A percentile compares a stretch with the other conserved stretches of the same genome.
These are phyloP conservation scores for Hemiprocne comata DNA, from an alignment of 2,113 vertebrate genomes.

Conservation along the genomic window DNA sequence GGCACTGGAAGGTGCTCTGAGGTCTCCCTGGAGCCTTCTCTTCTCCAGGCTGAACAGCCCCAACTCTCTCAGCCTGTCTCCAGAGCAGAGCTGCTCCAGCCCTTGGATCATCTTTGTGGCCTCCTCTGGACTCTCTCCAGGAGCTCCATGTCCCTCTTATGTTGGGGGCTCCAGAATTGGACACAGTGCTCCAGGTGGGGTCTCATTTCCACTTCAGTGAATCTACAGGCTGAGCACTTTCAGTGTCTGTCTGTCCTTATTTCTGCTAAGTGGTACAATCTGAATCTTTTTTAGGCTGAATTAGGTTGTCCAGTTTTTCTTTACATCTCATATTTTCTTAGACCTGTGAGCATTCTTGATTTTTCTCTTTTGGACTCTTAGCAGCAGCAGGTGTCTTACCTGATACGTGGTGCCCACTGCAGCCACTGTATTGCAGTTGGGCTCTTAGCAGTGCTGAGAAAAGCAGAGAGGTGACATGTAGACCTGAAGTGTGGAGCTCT, in stretches of 20 bases:
- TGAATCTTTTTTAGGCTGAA: not conserved
- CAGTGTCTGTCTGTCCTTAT: not conserved
- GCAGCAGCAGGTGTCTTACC: not conserved
- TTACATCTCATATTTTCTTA: not conserved
- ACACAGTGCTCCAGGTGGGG: too few relatives aligned
- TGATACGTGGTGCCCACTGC: fast-evolving
- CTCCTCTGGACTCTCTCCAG: too few relatives aligned
- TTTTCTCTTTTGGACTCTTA: not conserved
- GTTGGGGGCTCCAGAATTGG: too few relatives aligned
- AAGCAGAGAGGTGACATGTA: not conserved
- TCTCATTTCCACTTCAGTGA: not conserved
- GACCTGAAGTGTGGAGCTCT: not conserved
- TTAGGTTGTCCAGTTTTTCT: not conserved
- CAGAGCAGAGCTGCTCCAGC: too few relatives aligned
- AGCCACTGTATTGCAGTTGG: not conserved
- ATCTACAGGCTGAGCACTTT: not conserved
- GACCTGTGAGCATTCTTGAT: not conserved
- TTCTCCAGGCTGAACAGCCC: too few relatives aligned
- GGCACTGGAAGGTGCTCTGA: too few relatives aligned
- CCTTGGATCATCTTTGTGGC: too few relatives aligned
- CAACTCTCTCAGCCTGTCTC: too few relatives aligned
- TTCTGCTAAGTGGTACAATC: not conserved
- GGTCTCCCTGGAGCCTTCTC: too few relatives aligned
- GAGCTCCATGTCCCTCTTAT: too few relatives aligned
- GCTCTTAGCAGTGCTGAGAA: not conserved